phyloP scores from a whole-genome alignment of 2,888 invertebrate genomes.

The Thera britannica region DNA sequence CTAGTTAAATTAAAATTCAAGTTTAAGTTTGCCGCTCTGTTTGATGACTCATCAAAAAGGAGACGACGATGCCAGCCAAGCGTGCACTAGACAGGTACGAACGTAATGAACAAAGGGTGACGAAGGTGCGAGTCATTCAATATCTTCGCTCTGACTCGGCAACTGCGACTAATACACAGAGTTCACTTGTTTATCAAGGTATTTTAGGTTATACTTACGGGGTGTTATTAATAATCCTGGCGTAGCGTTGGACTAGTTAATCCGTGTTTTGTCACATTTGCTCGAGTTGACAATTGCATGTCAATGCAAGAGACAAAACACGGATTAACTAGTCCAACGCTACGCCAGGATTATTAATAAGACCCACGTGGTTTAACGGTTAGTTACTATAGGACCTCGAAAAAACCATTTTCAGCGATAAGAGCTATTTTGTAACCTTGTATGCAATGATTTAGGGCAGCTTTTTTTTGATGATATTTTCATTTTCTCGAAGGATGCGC shows the following conservation, averaged over 20 bases:
- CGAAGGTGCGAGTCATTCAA: conserved; percentile 59
- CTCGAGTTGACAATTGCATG: no score
- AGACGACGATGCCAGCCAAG: conserved; percentile 37
- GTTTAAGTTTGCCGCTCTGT: conserved; percentile 9
- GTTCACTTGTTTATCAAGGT: conserved; percentile 23
- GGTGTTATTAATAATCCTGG: no score
- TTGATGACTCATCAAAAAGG: conserved; percentile 32
- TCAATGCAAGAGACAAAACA: no score
- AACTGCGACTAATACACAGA: conserved; percentile 29
- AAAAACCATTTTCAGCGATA: no score
- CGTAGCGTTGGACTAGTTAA: no score
- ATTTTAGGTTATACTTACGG: not conserved
- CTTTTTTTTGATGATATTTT: not conserved
- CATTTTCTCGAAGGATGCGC: not conserved
- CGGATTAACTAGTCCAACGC: no score
- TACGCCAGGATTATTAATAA: no score
- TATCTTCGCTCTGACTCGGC: conserved; percentile 54
- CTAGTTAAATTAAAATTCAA: not conserved
- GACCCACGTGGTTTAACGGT: no score
- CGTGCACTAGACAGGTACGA: conserved; percentile 54
- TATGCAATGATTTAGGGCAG: no score
- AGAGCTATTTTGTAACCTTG: no score
- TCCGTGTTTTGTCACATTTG: no score
- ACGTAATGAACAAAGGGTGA: conserved; percentile 64
- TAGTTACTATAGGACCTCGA: not conserved